phyloP scores from a whole-genome alignment of 2,888 invertebrate genomes.

The Pristionchus exspectatus region DNA sequence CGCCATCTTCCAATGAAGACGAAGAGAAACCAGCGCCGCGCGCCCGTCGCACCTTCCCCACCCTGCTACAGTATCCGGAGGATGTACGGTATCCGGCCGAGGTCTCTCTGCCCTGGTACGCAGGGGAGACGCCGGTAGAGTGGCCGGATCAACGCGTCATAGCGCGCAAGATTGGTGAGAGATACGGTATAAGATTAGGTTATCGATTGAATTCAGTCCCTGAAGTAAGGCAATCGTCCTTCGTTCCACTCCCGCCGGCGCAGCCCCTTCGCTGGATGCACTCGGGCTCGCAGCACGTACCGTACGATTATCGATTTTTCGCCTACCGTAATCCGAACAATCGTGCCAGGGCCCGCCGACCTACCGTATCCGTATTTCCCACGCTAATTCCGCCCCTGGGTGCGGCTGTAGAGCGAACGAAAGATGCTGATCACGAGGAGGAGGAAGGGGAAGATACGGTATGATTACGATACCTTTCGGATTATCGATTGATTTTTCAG shows the following conservation, averaged over 20 bases:
- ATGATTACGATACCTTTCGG: neutral
- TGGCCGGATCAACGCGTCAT: neutral
- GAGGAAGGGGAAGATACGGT: conserved; percentile 18
- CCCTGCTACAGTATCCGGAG: conserved; percentile 30
- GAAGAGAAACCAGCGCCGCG: neutral
- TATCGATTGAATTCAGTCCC: conserved; percentile 31
- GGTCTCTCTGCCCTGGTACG: neutral
- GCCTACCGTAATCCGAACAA: conserved; percentile 14
- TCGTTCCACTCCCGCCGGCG: conserved; percentile 4
- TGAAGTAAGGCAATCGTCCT: neutral
- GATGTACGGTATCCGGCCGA: neutral
- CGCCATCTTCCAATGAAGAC: neutral
- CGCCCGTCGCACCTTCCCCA: neutral
- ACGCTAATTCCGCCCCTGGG: conserved; percentile 14
- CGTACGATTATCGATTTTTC: neutral
- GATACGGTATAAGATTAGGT: neutral
- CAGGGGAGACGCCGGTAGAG: conserved; percentile 16
- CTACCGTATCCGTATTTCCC: neutral
- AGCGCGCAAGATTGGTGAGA: conserved; percentile 1
- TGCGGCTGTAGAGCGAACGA: neutral
- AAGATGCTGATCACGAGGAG: neutral
- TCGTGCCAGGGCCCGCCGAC: neutral
- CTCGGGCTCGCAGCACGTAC: neutral
- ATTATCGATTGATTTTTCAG: neutral
- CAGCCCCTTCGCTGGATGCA: neutral